Conservation (phyloP, 2,888 invertebrate species). For the Strigamia transsilvanica region DNA sequence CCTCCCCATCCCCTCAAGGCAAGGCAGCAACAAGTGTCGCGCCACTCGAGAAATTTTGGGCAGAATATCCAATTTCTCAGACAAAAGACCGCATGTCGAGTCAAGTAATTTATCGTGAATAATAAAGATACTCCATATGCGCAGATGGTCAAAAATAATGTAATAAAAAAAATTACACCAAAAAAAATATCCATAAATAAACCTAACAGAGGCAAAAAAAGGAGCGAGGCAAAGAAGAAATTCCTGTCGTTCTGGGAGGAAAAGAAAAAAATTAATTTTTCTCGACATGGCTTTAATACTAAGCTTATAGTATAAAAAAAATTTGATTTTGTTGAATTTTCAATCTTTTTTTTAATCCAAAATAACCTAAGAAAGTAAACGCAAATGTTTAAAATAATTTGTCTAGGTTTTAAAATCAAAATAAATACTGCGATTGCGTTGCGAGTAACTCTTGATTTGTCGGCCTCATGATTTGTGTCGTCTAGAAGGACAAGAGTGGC, state of each 20-base stretch:
- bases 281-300: neutral
- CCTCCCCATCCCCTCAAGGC: constrained; percentile 6
- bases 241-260: constrained; percentile 28
- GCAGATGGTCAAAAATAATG: constrained; percentile 36
- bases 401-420: constrained; percentile 7
- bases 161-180: constrained; percentile 20
- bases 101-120: constrained; percentile 38
- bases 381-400: neutral
- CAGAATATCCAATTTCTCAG: constrained; percentile 47
- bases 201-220: constrained; percentile 36
- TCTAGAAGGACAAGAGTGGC: constrained; percentile 43
- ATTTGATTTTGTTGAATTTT: neutral
- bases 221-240: constrained; percentile 37
- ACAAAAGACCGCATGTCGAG: constrained; percentile 46
- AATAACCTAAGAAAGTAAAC: neutral
- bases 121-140: constrained; percentile 43
- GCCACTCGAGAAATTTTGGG: constrained; percentile 30
- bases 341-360: neutral
- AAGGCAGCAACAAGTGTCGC: constrained; percentile 45
- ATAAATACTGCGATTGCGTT: neutral
- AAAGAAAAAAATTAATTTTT: neutral
- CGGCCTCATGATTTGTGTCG: constrained; percentile 39
- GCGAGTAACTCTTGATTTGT: constrained; percentile 25
- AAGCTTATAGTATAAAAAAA: neutral
- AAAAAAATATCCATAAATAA: constrained; percentile 34